Percentiles rank a stretch among this genome's conserved stretches.
phyloP scores from a whole-genome alignment of 2,113 vertebrate species.

The Channa maculata region DNA sequence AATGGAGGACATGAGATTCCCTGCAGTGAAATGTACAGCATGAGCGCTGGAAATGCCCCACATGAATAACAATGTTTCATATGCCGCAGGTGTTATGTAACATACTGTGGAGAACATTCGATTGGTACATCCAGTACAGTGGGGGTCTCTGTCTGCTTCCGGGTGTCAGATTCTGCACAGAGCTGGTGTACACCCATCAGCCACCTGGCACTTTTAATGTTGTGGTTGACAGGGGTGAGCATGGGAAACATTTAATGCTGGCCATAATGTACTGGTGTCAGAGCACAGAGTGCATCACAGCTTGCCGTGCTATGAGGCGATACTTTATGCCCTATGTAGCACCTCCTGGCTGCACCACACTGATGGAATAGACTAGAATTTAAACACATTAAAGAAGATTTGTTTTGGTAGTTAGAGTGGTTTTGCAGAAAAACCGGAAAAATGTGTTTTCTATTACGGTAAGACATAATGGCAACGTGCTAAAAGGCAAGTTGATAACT shows the following conservation, averaged over 20 bases:
- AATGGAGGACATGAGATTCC: slow-evolving; percentile 61
- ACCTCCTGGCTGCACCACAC: slow-evolving; percentile 22
- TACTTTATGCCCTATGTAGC: slow-evolving; percentile 44
- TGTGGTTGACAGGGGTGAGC: no score
- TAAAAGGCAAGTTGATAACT: no score
- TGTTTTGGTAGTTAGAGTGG: background rate
- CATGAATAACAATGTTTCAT: slow-evolving; percentile 36
- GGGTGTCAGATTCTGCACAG: slow-evolving; percentile 74
- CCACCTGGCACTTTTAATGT: no score
- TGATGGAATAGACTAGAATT: slow-evolving; percentile 5
- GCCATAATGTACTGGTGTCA: no score
- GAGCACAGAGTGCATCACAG: no score
- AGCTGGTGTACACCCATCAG: slow-evolving; percentile 38
- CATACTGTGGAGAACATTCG: slow-evolving; percentile 43
- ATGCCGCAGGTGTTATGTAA: slow-evolving; percentile 64
- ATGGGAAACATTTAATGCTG: no score
- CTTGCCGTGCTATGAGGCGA: no score
- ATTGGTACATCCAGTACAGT: slow-evolving; percentile 50
- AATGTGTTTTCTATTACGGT: no score
- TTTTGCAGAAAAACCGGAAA: background rate
- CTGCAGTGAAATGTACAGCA: slow-evolving; percentile 47
- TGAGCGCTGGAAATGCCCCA: slow-evolving; percentile 22
- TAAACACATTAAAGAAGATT: no score
- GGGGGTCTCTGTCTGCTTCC: slow-evolving; percentile 45
- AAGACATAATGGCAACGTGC: no score